Conservation (phyloP, 2,888 invertebrate genomes). For the Leucozona laternaria region DNA sequence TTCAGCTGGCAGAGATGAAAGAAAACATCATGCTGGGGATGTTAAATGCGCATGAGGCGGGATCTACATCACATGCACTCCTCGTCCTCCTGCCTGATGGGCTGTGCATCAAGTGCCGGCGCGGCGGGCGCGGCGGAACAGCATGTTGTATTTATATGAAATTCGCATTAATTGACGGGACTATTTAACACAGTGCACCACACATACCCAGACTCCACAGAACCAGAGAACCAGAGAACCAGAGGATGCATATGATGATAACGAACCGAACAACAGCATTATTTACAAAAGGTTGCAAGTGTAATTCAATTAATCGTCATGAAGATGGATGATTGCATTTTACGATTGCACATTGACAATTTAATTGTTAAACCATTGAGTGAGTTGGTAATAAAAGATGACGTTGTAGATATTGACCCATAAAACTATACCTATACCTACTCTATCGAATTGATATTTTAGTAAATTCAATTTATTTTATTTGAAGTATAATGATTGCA, state of each 20-base stretch:
- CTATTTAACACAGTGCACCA: constrained; percentile 66
- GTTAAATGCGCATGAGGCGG: constrained; percentile 39
- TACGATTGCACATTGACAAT: constrained; percentile 52
- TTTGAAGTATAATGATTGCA: neutral
- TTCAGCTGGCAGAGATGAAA: constrained; percentile 71
- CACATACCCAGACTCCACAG: constrained; percentile 21
- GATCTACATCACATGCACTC: neutral
- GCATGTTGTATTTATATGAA: constrained; percentile 67
- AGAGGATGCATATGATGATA: constrained; percentile 19
- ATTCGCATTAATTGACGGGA: constrained; percentile 71
- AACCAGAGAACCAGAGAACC: neutral
- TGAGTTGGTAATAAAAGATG: constrained; percentile 60
- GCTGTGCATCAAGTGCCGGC: neutral
- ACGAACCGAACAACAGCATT: constrained; percentile 57
- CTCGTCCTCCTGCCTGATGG: neutral
- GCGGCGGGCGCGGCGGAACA: neutral
- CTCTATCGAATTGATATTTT: constrained; percentile 13
- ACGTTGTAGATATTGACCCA: constrained; percentile 30
- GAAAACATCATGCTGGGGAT: constrained; percentile 59
- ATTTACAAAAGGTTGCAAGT: constrained; percentile 72
- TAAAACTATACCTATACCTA: constrained; percentile 34
- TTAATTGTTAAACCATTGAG: constrained; percentile 40
- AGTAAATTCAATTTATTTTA: neutral
- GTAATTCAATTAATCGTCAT: constrained; percentile 75
- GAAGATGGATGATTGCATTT: constrained; percentile 71